Evolutionary conservation across 2,797 vertebrate species (phyloP).

Genomic region (Propithecus deckenii): DNA sequence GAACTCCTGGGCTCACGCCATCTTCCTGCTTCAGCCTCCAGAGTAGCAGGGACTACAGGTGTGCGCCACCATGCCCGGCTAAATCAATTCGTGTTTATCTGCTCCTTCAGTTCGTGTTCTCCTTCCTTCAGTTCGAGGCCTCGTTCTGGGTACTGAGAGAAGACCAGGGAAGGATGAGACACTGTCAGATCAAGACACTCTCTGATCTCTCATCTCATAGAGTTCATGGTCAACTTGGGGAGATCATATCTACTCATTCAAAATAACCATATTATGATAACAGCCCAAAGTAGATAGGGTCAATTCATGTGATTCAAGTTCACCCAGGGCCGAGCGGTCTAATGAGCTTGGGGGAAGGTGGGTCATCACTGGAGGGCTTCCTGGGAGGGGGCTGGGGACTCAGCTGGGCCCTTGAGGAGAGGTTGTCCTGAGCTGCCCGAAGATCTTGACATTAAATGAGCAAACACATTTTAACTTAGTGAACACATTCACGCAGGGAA

Average conservation of each 20-base stretch:
- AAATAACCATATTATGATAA: slow-evolving; percentile 44
- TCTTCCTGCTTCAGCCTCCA: no score
- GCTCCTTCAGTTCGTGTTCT: neutral
- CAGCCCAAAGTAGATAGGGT: neutral
- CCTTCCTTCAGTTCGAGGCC: no score
- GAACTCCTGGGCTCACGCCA: no score
- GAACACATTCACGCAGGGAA: neutral
- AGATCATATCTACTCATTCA: slow-evolving; percentile 60
- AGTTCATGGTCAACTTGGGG: slow-evolving; percentile 48
- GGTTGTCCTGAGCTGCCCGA: neutral
- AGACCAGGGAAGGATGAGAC: neutral
- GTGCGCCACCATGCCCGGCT: neutral
- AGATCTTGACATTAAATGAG: slow-evolving; percentile 10
- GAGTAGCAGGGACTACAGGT: no score
- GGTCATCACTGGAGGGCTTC: neutral
- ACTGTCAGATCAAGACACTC: neutral
- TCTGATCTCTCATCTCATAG: slow-evolving; percentile 1
- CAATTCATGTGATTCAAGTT: neutral
- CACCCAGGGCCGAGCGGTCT: neutral
- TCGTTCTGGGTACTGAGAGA: neutral
- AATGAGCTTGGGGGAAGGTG: neutral
- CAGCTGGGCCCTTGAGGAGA: neutral
- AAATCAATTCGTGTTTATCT: neutral
- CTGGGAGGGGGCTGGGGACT: neutral
- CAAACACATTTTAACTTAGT: neutral